Conservation (phyloP, 2,888 invertebrate species). For the Troilus luridus region DNA sequence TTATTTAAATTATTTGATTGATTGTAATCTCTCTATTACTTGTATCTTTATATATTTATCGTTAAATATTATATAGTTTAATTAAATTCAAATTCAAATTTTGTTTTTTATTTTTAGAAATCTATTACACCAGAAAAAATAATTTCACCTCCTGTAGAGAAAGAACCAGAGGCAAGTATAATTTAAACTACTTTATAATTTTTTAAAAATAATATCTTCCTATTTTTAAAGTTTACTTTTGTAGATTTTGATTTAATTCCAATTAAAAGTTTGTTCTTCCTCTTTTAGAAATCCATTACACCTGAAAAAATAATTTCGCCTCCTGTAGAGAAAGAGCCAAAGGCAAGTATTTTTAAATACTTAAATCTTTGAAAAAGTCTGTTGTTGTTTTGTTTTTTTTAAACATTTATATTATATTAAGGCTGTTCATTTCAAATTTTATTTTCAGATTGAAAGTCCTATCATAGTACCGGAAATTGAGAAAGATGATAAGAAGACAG, state of each 20-base stretch:
- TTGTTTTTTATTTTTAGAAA: background rate
- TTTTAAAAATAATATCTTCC: background rate
- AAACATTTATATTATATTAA: background rate
- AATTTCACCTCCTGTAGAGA: conserved; percentile 6
- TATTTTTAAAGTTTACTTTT: background rate
- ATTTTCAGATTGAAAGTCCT: background rate
- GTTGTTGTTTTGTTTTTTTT: background rate
- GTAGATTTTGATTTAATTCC: background rate
- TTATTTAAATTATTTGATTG: background rate
- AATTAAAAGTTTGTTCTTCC: background rate
- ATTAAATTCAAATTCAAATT: too few relatives aligned
- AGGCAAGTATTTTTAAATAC: background rate
- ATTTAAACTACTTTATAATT: background rate
- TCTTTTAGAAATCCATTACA: background rate
- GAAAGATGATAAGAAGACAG: background rate
- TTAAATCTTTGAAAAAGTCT: background rate
- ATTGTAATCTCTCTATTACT: background rate
- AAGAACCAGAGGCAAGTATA: background rate
- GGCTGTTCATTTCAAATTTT: background rate
- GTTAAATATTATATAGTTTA: too few relatives aligned
- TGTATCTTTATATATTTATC: background rate
- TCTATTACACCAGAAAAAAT: background rate
- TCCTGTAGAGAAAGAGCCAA: background rate
- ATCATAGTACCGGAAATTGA: background rate
- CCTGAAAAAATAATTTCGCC: conserved; percentile 24